A percentile compares a stretch with the other conserved stretches of the same genome.
Conservation (phyloP, 2,888 invertebrate species). For the Pterostichus niger region DNA sequence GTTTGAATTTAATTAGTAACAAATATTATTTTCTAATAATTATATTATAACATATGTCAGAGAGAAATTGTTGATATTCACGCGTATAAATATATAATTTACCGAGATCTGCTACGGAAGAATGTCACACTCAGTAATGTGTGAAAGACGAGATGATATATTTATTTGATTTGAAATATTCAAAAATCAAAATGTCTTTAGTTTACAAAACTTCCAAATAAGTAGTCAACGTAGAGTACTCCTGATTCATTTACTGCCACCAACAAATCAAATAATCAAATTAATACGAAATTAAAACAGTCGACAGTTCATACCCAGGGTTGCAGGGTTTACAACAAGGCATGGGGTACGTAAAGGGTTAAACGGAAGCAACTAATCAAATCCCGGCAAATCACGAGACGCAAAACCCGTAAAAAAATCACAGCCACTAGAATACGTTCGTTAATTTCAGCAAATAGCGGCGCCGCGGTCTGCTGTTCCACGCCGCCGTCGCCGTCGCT, state of each 20-base stretch:
- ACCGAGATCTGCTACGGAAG: too few species aligned
- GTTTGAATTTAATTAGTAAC: too few species aligned
- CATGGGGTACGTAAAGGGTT: constrained; percentile 42
- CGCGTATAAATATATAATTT: too few species aligned
- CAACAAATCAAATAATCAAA: constrained; percentile 6
- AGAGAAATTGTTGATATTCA: too few species aligned
- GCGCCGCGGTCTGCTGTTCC: constrained; percentile 14
- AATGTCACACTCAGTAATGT: too few species aligned
- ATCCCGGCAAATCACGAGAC: constrained; percentile 59
- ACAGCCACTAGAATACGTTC: constrained; percentile 62
- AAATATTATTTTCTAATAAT: too few species aligned
- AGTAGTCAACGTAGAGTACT: too few species aligned
- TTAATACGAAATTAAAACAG: constrained; percentile 41
- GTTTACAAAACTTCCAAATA: too few species aligned
- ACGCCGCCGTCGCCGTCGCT: constrained; percentile 1
- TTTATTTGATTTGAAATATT: too few species aligned
- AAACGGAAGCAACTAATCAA: constrained; percentile 63
- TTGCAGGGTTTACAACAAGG: background rate
- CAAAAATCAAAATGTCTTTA: too few species aligned
- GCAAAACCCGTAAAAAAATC: constrained; percentile 57
- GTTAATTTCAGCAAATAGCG: constrained; percentile 66
- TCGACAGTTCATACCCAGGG: constrained; percentile 15
- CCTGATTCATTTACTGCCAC: background rate
- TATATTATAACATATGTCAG: too few species aligned
- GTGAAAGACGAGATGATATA: too few species aligned